Base-by-base conservation (phyloP, 1,140 invertebrate genomes). In the Lamellibrachia luymesi region DNA sequence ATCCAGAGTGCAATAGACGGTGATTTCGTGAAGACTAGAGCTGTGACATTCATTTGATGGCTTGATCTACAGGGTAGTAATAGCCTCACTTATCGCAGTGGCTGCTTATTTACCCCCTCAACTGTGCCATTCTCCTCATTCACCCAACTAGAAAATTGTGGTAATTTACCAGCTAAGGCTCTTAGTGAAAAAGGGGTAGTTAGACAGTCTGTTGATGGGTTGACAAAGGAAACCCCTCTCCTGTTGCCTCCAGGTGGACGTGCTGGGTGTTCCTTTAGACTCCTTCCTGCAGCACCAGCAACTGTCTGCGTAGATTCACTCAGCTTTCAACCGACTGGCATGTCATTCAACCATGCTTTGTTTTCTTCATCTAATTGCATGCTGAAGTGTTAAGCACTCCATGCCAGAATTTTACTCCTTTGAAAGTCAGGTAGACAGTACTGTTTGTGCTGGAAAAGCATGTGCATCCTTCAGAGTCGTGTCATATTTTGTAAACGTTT, bases 81-180 rank as follows among this genome's bases (percentile, higher is more conserved):
- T 80, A 22, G 64, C 64, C 13, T 80, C 64, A 80, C 64, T 80
- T 80, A 80, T 80, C 13, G 64, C 64, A 17, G 64, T 80, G 64
- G 64, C 64, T 80, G 64, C 64, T 80, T 80, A 80, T 80, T 80
- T 80, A 22, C 64, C 64, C 64, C 64, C 64, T 80, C 64, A 80
- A 10, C 64, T 80, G 64, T 0, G 64, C 1, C 64, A 17, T 80
- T 80, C 64, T 80, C 25, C 4, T 0, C 13, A 4, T 80, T 80
- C 64, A 80, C 13, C 64, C 1, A 80, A 22, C 64, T 80, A 80
- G 64, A 80, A 80, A 80, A 80, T 80, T 80, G 64, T 80, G 13
- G 64, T 80, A 80, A 80, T 80, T 80, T 80, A 80, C 64, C 64
- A 80, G 64, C 64, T 80, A 80, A 80, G 64, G 64, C 64, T 80